These are phyloP conservation scores for Syrista parreyssii DNA, from an alignment of 2,888 invertebrate species.

Conservation along the genomic window DNA sequence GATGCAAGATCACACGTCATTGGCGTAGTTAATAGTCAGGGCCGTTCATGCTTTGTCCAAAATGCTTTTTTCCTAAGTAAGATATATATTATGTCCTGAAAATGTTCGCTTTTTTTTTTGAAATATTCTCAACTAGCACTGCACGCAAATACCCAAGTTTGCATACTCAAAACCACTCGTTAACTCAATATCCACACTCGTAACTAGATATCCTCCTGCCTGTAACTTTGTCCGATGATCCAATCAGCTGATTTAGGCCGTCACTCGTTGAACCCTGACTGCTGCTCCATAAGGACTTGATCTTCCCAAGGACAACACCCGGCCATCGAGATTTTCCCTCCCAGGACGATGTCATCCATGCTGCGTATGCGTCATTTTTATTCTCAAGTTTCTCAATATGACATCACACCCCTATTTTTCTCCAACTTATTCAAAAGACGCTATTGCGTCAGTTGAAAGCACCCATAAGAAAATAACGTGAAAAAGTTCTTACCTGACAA, in stretches of 20 bases:
- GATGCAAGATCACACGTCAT: background rate
- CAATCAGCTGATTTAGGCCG: conserved; percentile 81
- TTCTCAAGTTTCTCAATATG: background rate
- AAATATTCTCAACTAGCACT: background rate
- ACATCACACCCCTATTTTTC: background rate
- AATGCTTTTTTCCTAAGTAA: background rate
- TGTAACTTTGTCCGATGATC: conserved; percentile 67
- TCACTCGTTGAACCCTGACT: conserved; percentile 79
- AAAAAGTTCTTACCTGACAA: conserved; percentile 74
- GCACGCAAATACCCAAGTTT: background rate
- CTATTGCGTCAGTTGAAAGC: background rate
- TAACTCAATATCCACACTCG: conserved; percentile 19
- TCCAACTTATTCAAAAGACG: background rate
- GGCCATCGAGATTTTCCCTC: conserved; percentile 75
- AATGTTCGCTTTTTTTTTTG: background rate
- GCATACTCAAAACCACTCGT: conserved; percentile 21
- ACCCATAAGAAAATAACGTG: conserved; percentile 1
- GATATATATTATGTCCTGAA: background rate
- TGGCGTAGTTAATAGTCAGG: background rate
- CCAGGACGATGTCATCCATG: conserved; percentile 66
- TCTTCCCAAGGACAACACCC: conserved; percentile 86
- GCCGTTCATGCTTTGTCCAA: background rate
- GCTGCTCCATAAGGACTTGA: conserved; percentile 87
- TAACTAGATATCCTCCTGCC: conserved; percentile 66
- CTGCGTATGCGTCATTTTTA: conserved; percentile 42